Conservation (phyloP, 2,113 vertebrate genomes). For the Pseudopipra pipra region DNA sequence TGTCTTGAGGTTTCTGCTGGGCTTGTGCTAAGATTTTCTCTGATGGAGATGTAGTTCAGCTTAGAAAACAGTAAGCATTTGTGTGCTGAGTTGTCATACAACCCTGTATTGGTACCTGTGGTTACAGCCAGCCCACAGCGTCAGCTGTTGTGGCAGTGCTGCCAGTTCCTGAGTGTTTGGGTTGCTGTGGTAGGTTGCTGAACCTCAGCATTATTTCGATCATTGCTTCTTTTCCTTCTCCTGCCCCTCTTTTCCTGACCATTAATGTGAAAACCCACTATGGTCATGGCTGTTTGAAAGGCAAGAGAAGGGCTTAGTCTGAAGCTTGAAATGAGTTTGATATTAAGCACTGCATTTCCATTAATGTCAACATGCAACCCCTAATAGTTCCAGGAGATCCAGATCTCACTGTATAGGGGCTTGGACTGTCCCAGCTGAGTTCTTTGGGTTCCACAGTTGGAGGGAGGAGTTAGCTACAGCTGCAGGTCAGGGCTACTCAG, state of each 20-base stretch:
- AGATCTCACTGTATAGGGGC: background rate
- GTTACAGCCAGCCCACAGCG: accelerated
- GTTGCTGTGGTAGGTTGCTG: background rate
- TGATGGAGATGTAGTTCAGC: background rate
- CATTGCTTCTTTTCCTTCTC: background rate
- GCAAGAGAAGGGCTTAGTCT: background rate
- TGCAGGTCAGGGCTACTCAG: background rate
- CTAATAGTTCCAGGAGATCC: background rate
- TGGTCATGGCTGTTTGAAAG: background rate
- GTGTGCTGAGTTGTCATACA: background rate
- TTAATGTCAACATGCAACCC: background rate
- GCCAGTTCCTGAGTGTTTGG: background rate
- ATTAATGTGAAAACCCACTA: background rate
- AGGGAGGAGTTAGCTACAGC: background rate
- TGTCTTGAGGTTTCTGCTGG: background rate
- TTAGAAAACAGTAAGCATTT: background rate
- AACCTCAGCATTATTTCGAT: background rate
- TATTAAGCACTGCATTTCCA: background rate
- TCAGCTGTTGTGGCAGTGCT: background rate
- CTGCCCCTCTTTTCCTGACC: background rate
- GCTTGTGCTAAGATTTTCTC: background rate
- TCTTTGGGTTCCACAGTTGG: background rate
- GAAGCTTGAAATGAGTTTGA: background rate
- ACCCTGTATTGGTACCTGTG: background rate
- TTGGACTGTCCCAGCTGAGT: background rate